phyloP scores from a whole-genome alignment of 2,113 vertebrate genomes.

The Mormyrus iriodes region DNA sequence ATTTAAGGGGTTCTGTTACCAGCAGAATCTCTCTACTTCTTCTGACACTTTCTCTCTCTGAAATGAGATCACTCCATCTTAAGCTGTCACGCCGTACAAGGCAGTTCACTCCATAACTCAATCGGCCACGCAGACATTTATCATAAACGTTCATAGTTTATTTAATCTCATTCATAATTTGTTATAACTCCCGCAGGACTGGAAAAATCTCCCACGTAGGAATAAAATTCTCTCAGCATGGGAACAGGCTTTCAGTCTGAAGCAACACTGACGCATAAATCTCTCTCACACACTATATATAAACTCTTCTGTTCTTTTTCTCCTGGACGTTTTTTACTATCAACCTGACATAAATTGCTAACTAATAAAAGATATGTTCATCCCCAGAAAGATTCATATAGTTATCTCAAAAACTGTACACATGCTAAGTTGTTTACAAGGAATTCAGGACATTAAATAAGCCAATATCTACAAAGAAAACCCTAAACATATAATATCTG shows the following conservation, averaged over 20 bases:
- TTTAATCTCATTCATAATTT: slow-evolving; percentile 12
- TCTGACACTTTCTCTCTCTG: slow-evolving; percentile 24
- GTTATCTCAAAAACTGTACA: neutral
- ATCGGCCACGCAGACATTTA: neutral
- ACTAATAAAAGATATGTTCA: neutral
- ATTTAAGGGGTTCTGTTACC: slow-evolving; percentile 29
- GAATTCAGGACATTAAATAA: neutral
- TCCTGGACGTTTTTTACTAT: neutral
- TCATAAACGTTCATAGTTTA: neutral
- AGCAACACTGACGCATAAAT: neutral
- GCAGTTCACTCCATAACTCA: slow-evolving; percentile 19
- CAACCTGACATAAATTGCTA: neutral
- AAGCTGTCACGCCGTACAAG: slow-evolving; percentile 21
- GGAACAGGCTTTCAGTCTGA: neutral
- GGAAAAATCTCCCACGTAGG: neutral
- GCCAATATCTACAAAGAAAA: neutral
- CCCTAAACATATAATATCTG: neutral
- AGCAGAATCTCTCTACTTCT: neutral
- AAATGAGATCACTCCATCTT: slow-evolving; percentile 31
- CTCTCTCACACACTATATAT: neutral
- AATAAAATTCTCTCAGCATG: neutral
- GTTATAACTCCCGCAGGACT: neutral
- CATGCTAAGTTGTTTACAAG: neutral
- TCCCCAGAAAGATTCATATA: neutral
- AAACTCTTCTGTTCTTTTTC: neutral